Evolutionary conservation across 2,113 vertebrate species (phyloP).

Genomic region (Saccopteryx leptura): DNA sequence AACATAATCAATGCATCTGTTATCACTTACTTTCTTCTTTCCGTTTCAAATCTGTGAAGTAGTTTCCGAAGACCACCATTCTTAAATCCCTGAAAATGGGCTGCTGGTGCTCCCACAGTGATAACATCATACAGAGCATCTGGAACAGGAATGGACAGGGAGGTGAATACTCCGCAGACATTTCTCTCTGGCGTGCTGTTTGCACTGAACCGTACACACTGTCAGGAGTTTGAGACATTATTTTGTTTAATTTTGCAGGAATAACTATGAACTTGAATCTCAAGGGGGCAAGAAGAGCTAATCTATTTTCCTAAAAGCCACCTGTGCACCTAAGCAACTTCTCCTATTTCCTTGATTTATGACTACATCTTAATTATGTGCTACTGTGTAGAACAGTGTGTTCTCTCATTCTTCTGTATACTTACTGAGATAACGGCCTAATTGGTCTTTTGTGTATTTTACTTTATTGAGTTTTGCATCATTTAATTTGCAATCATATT

Average conservation of each 20-base stretch:
- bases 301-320: slow-evolving; percentile 83
- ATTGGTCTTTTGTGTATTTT: slow-evolving; percentile 85
- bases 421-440: slow-evolving; percentile 84
- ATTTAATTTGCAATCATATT: slow-evolving; percentile 83
- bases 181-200: neutral
- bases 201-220: neutral
- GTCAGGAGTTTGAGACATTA: neutral
- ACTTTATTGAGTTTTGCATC: slow-evolving; percentile 83
- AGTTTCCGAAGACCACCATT: slow-evolving; percentile 96
- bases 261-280: slow-evolving; percentile 54
- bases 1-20: neutral
- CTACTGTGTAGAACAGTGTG: slow-evolving; percentile 77
- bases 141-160: slow-evolving; percentile 85
- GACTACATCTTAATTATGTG: slow-evolving; percentile 81
- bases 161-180: slow-evolving; percentile 8
- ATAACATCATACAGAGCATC: slow-evolving; percentile 97
- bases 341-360: slow-evolving; percentile 85
- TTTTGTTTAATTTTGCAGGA: slow-evolving; percentile 62
- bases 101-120: slow-evolving; percentile 97
- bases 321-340: slow-evolving; percentile 81
- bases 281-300: slow-evolving; percentile 71
- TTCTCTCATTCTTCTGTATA: slow-evolving; percentile 78
- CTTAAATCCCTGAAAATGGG: slow-evolving; percentile 98
- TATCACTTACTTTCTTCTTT: slow-evolving; percentile 96
- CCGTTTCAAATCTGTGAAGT: slow-evolving; percentile 94